A percentile compares a stretch with the other conserved stretches of the same genome.
phyloP scores from a whole-genome alignment of 2,113 vertebrate species.

The Odontesthes bonariensis region DNA sequence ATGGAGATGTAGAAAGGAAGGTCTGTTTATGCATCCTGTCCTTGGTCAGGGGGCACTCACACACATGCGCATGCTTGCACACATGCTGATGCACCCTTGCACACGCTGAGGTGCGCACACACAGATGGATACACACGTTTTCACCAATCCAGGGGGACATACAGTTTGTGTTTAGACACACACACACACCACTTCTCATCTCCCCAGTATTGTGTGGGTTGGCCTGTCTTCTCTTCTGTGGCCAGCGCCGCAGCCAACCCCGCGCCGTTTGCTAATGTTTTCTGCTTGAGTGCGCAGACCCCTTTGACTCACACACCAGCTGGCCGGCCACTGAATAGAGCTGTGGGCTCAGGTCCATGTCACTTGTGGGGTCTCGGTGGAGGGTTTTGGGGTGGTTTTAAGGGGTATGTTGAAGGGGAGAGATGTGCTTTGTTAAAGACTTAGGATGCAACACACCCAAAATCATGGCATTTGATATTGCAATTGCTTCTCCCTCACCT shows the following conservation, averaged over 20 bases:
- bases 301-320: slow-evolving; percentile 98
- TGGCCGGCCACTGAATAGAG: slow-evolving; percentile 93
- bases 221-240: slow-evolving; percentile 52
- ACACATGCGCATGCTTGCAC: slow-evolving; percentile 21
- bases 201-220: slow-evolving; percentile 45
- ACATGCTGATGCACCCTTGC: slow-evolving; percentile 14
- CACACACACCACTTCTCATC: slow-evolving; percentile 48
- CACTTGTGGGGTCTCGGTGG: slow-evolving; percentile 99
- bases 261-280: slow-evolving; percentile 82
- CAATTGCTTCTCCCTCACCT: not conserved
- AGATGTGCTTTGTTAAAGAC: slow-evolving; percentile 41
- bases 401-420: slow-evolving; percentile 57
- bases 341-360: slow-evolving; percentile 92
- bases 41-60: slow-evolving; percentile 64
- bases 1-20: slow-evolving; percentile 80
- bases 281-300: slow-evolving; percentile 87
- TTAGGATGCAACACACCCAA: slow-evolving; percentile 54
- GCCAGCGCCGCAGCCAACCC: slow-evolving; percentile 69
- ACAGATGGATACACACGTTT: slow-evolving; percentile 34
- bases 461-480: slow-evolving; percentile 85
- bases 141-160: slow-evolving; percentile 23
- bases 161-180: slow-evolving; percentile 26
- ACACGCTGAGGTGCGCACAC: slow-evolving; percentile 20
- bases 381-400: slow-evolving; percentile 78
- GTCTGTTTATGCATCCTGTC: slow-evolving; percentile 79